phyloP scores from a whole-genome alignment of 2,113 vertebrate genomes.

The Silurus meridionalis region DNA sequence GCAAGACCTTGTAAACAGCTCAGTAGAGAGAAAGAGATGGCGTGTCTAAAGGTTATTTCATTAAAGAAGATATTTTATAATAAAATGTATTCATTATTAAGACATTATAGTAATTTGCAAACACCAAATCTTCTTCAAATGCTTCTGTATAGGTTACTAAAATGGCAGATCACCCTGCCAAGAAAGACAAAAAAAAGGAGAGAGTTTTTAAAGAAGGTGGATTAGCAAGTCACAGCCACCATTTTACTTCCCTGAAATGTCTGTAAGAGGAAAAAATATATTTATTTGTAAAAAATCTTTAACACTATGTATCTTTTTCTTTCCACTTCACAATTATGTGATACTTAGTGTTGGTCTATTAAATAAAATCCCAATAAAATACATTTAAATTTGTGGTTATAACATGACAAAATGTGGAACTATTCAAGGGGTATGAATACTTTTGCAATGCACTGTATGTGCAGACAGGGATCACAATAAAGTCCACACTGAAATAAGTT shows the following conservation, averaged over 20 bases:
- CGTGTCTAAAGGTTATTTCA: neutral
- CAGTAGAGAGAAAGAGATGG: neutral
- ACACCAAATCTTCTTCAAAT: neutral
- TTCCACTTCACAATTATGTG: too few relatives aligned
- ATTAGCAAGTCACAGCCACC: neutral
- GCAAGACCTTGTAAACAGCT: neutral
- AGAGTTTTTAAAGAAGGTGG: neutral
- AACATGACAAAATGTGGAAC: too few relatives aligned
- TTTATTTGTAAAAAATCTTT: too few relatives aligned
- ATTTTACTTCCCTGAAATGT: neutral
- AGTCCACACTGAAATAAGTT: too few relatives aligned
- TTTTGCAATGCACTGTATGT: too few relatives aligned
- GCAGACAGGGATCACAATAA: too few relatives aligned
- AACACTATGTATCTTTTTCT: too few relatives aligned
- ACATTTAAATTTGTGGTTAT: too few relatives aligned
- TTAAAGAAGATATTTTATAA: neutral
- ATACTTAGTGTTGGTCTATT: too few relatives aligned
- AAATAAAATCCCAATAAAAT: too few relatives aligned
- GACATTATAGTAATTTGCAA: neutral
- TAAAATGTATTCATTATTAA: constrained; percentile 8
- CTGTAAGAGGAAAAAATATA: neutral
- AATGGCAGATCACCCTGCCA: neutral
- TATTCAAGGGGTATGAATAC: too few relatives aligned
- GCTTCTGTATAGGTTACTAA: neutral
- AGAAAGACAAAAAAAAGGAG: neutral